Conservation (phyloP, 2,888 invertebrate species). For the Ormyrus labotus region DNA sequence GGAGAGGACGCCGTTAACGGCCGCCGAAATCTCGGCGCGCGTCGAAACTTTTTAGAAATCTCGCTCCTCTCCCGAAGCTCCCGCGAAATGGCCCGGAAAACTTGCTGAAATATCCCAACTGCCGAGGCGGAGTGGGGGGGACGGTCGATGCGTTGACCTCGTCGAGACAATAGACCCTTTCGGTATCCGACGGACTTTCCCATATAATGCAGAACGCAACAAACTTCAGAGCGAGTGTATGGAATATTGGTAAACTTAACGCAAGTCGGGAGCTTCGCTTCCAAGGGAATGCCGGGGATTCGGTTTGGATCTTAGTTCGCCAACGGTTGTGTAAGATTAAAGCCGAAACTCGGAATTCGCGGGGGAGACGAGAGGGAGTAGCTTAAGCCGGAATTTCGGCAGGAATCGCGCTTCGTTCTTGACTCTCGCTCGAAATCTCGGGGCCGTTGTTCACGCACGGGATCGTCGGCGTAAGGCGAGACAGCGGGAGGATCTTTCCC, state of each 20-base stretch:
- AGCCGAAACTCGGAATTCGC: conserved; percentile 41
- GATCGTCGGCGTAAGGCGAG: neutral
- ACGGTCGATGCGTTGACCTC: conserved; percentile 40
- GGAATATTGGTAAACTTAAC: conserved; percentile 57
- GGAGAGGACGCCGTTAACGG: too few relatives aligned
- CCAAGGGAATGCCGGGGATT: neutral
- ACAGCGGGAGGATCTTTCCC: neutral
- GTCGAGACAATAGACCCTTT: conserved; percentile 43
- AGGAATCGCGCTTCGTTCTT: conserved; percentile 25
- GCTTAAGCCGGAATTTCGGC: conserved; percentile 46
- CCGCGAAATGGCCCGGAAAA: conserved; percentile 41
- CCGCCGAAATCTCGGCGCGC: too few relatives aligned
- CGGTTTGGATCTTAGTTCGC: conserved; percentile 53
- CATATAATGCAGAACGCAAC: conserved; percentile 40
- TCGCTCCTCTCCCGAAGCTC: conserved; percentile 10
- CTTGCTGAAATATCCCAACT: conserved; percentile 31
- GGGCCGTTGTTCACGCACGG: conserved; percentile 17
- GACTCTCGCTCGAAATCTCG: conserved; percentile 36
- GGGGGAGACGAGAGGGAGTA: neutral
- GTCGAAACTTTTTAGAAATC: conserved; percentile 18
- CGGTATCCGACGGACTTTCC: neutral
- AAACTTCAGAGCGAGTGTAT: conserved; percentile 42
- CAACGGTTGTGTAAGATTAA: conserved; percentile 51
- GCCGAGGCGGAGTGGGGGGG: neutral
- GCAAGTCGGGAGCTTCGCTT: neutral